Conservation (phyloP, 2,888 invertebrate species). For the Eilema caniola region DNA sequence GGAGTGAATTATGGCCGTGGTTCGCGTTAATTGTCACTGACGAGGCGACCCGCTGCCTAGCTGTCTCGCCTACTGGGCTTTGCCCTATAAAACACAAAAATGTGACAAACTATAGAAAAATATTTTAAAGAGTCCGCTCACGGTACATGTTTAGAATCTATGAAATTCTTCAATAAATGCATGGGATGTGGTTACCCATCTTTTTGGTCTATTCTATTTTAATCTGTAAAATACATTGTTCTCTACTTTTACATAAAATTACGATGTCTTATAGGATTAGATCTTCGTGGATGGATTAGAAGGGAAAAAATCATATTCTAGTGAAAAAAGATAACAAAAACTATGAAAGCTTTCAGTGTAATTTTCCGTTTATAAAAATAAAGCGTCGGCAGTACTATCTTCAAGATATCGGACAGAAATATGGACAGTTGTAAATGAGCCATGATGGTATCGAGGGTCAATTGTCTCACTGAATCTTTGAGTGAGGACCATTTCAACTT, state of each 20-base stretch:
- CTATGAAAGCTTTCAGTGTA: not conserved
- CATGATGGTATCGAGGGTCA: not conserved
- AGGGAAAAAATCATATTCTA: not conserved
- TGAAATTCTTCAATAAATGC: too few relatives aligned
- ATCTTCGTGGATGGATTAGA: too few relatives aligned
- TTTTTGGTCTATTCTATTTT: not conserved
- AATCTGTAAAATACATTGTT: not conserved
- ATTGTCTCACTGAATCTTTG: not conserved
- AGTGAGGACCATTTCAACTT: not conserved
- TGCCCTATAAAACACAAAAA: conserved; percentile 26
- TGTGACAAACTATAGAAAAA: not conserved
- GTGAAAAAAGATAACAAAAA: not conserved
- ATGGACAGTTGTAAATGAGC: not conserved
- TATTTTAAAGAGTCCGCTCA: not conserved
- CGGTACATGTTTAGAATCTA: too few relatives aligned
- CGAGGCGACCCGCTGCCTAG: conserved; percentile 49
- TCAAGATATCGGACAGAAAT: not conserved
- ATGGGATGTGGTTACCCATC: too few relatives aligned
- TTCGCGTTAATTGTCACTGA: conserved; percentile 74
- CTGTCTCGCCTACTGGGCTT: conserved; percentile 48
- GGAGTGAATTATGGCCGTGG: conserved; percentile 71
- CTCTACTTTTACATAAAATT: not conserved
- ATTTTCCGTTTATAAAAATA: not conserved
- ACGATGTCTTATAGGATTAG: not conserved
- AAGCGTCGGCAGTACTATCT: not conserved